These are phyloP conservation scores for Engystomops pustulosus DNA, from an alignment of 2,113 vertebrate species.

Conservation along the genomic window DNA sequence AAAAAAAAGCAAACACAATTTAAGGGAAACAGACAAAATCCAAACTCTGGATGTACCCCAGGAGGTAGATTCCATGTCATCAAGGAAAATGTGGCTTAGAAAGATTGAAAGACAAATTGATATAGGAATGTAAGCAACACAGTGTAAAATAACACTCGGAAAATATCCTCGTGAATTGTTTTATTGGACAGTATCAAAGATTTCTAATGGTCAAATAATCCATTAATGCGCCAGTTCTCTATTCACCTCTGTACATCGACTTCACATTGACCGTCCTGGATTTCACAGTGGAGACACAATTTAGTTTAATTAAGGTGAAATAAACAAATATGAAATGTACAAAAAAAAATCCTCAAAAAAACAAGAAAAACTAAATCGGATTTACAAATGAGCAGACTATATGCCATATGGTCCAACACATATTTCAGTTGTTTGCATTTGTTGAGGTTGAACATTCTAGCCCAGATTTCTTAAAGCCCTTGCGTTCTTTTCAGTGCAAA, in stretches of 20 bases:
- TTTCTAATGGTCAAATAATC: not conserved
- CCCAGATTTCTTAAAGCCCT: too few relatives aligned
- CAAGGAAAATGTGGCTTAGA: too few relatives aligned
- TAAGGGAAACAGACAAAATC: too few relatives aligned
- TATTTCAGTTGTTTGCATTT: not conserved
- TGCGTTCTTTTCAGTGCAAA: too few relatives aligned
- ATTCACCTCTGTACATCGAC: not conserved
- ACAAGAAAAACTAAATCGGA: not conserved
- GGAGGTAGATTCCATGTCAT: too few relatives aligned
- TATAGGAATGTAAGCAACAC: too few relatives aligned
- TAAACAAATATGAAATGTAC: not conserved
- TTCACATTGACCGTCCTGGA: not conserved
- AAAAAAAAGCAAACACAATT: too few relatives aligned
- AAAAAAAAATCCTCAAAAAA: not conserved
- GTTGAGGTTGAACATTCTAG: not conserved
- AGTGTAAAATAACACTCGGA: not conserved
- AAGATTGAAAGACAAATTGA: too few relatives aligned
- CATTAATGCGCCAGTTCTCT: not conserved
- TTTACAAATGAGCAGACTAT: not conserved
- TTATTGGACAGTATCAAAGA: constrained; percentile 23
- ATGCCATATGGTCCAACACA: not conserved
- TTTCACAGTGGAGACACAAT: not conserved
- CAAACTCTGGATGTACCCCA: too few relatives aligned
- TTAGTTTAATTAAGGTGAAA: too few relatives aligned
- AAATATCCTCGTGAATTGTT: not conserved